Evolutionary conservation across 2,797 vertebrate genomes (phyloP), one percentile per base, ranked within the genome.

Genomic region (Danio kyathit): DNA sequence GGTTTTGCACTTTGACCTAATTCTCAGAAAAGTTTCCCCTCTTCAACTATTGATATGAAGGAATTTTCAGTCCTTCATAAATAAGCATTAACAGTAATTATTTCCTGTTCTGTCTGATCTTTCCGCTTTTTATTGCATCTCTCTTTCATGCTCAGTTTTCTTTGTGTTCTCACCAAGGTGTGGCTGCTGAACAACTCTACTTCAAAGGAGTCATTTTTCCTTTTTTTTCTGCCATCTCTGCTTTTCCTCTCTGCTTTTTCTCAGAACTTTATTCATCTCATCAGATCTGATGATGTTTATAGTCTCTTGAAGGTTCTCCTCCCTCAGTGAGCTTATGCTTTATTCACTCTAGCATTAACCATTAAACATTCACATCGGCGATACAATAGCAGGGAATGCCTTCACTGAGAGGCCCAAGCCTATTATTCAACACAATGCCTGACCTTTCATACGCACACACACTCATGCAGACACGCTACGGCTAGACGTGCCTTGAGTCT

Each of bases 401-500:
- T 85, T 89, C 86, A 86, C 88, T 89, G 70, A 83, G 91, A 89
- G 90, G 87, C 90, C 89, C 89, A 82, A 12, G 78, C 78, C 88
- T 90, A 92, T 92, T 89, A 90, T 51, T 72, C 60, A 83, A 65
- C 85, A 88, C 84, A 90, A 88, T 85, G 81, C 82, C 67, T 84
- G 57, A 21, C 44, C 65, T 43, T 63, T 63, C 52, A 69, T 64
- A 64, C 21, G 64, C 21, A 71, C 46, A 76, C 43, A 71, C 63
- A 54, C 56, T 54, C 57, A 66, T 14, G 72, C 59, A 80, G 69
- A 79, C 77, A 71, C 40, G 5, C 77, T 63, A 29, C 7, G 40
- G 14, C 44, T 72, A 79, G 72, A 79, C 73, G 71, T 61, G 56
- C 49, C 73, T 70, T 8, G 9, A 72, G 76, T 51, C 56, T 60